Conservation (phyloP, 1,140 invertebrate species). For the Tribolium castaneum region DNA sequence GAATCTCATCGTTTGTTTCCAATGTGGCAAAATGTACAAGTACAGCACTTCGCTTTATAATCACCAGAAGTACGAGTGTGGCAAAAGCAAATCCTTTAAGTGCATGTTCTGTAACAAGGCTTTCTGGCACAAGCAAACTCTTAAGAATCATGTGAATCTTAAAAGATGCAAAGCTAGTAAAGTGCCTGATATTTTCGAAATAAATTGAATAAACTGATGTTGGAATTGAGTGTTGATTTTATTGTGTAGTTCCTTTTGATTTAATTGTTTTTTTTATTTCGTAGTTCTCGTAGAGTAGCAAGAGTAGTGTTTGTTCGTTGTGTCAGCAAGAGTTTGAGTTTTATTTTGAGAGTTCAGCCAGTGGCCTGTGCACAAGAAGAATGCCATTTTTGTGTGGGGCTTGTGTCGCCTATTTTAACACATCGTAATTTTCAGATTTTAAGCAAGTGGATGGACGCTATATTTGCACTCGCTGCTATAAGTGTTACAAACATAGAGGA, state of each 20-base stretch:
- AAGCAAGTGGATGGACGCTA: neutral
- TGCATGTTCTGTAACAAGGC: slow-evolving; percentile 62
- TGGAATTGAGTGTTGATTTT: neutral
- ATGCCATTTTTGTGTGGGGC: neutral
- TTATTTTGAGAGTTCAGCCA: too few relatives aligned
- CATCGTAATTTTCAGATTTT: slow-evolving; percentile 15
- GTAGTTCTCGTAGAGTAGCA: neutral
- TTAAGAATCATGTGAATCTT: slow-evolving; percentile 47
- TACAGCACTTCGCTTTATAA: slow-evolving; percentile 83
- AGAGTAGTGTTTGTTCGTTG: neutral
- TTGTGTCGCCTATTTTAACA: slow-evolving; percentile 10
- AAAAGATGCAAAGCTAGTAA: slow-evolving; percentile 6
- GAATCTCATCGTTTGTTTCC: slow-evolving; percentile 66
- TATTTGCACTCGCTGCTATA: slow-evolving; percentile 8
- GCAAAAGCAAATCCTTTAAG: slow-evolving; percentile 66
- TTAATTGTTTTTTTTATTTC: too few relatives aligned
- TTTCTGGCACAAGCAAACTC: slow-evolving; percentile 52
- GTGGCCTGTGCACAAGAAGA: too few relatives aligned
- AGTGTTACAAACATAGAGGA: slow-evolving; percentile 61
- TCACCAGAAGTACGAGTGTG: slow-evolving; percentile 87
- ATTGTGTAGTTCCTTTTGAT: neutral
- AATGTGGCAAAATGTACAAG: slow-evolving; percentile 82
- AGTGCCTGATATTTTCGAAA: neutral
- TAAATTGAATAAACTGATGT: neutral
- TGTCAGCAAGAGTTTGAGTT: neutral